Evolutionary conservation across 2,888 invertebrate genomes (phyloP), one percentile per base, ranked within the genome.

Genomic region (Plutella xylostella): DNA sequence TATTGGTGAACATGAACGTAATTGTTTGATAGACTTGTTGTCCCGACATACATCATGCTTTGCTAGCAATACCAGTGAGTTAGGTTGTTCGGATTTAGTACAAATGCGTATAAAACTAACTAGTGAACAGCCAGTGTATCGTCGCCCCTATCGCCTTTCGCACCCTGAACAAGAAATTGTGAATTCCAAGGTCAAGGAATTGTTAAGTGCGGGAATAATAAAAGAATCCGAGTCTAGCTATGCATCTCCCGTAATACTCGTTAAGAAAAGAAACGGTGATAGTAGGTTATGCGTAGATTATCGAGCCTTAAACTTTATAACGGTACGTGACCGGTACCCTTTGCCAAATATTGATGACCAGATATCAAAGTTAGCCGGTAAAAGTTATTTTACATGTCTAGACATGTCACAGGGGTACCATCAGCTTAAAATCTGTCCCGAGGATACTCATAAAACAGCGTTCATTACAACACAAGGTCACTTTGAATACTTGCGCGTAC

Each of bases 341-440:
- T 38, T 58, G 7, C 58, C 57, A 0, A 50, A 55, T 19, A 58
- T 58, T 2, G 59, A 58, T 0, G 57, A 56, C 38, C 55, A 57
- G 15, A 9, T 60, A 1, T 49, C 50, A 1, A 48, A 48, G 5
- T 22, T 57, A 31, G 48, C 54, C 0, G 56, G 56, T 12, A 57
- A 55, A 45, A 45, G 45, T 0, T 54, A 37, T 42, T 59, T 57
- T 18, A 55, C 55, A 0, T 47, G 42, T 28, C 37, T 57, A 7
- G 56, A 57, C 39, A 18, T 58, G 20, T 49, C 52, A 2, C 51
- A 50, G 39, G 44, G 55, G 12, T 58, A 55, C 19, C 53, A 58
- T 39, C 54, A 58, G 17, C 17, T 56, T 2, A 4, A 0, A 12
- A 45, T 56, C n/a, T 4, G 5, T 2, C 46, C 48, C 0, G 45